These are phyloP conservation scores for Prorops nasuta DNA, from an alignment of 1,140 invertebrate genomes.

Conservation along the genomic window DNA sequence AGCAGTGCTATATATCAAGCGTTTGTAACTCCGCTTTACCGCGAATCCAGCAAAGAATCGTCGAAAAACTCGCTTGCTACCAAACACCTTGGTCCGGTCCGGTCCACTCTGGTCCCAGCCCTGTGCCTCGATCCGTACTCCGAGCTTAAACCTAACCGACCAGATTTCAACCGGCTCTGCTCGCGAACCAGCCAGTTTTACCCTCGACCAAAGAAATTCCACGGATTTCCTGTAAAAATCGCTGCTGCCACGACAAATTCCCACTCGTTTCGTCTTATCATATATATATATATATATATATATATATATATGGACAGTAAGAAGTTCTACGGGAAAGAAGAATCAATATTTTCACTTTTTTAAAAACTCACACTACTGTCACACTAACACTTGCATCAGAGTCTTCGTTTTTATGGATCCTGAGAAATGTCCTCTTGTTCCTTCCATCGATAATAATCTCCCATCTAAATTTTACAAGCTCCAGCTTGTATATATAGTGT, in stretches of 20 bases:
- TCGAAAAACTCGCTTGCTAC: constrained; percentile 25
- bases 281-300: no score
- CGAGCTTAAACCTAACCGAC: not conserved
- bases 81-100: constrained; percentile 3
- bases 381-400: no score
- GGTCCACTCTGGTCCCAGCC: not conserved
- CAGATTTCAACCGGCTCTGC: constrained; percentile 21
- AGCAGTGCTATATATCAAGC: constrained; percentile 34
- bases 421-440: no score
- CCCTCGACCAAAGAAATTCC: constrained; percentile 28
- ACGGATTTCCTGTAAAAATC: constrained; percentile 25
- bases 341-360: no score
- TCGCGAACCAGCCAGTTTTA: constrained; percentile 41
- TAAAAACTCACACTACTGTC: no score
- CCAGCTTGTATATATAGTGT: no score
- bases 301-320: no score
- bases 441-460: no score
- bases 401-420: no score
- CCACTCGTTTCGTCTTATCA: no score
- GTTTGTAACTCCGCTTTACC: constrained; percentile 28
- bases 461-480: no score
- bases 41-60: constrained; percentile 15
- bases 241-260: constrained; percentile 7
- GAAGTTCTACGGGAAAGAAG: no score
- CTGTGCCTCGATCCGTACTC: not conserved